These are phyloP conservation scores for Serinus canaria DNA, from an alignment of 2,113 vertebrate genomes.

Conservation along the genomic window DNA sequence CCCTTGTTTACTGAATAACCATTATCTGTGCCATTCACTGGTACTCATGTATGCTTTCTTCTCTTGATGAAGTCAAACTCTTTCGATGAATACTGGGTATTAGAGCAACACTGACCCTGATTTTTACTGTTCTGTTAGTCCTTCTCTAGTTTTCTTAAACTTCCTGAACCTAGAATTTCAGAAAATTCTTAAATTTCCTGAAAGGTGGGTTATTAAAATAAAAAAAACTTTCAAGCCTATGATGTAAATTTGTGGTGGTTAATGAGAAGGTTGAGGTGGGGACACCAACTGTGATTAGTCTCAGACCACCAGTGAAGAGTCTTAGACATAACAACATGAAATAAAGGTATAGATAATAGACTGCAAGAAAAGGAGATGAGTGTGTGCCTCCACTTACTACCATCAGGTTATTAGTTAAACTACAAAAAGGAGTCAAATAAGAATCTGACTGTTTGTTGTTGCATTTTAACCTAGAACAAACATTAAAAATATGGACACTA, in stretches of 20 bases:
- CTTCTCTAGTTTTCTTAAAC: not conserved
- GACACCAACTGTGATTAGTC: not conserved
- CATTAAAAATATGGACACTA: not conserved
- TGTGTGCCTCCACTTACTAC: not conserved
- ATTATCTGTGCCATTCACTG: not conserved
- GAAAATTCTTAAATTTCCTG: not conserved
- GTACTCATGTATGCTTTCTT: not conserved
- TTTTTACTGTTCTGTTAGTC: not conserved
- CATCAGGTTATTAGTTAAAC: not conserved
- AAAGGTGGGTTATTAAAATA: not conserved
- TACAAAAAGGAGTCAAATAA: not conserved
- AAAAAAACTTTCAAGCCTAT: not conserved
- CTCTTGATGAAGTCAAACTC: not conserved
- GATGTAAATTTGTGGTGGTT: not conserved
- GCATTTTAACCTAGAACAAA: not conserved
- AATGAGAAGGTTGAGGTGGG: not conserved
- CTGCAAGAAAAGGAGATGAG: not conserved
- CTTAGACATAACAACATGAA: not conserved
- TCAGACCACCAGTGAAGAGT: not conserved
- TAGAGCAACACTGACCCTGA: not conserved
- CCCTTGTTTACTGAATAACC: not conserved
- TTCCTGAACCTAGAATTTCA: not conserved
- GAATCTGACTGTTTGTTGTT: not conserved
- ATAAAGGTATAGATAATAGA: not conserved
- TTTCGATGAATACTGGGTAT: not conserved